Base-by-base conservation (phyloP, 2,888 invertebrate species). In the Lasius platythorax region DNA sequence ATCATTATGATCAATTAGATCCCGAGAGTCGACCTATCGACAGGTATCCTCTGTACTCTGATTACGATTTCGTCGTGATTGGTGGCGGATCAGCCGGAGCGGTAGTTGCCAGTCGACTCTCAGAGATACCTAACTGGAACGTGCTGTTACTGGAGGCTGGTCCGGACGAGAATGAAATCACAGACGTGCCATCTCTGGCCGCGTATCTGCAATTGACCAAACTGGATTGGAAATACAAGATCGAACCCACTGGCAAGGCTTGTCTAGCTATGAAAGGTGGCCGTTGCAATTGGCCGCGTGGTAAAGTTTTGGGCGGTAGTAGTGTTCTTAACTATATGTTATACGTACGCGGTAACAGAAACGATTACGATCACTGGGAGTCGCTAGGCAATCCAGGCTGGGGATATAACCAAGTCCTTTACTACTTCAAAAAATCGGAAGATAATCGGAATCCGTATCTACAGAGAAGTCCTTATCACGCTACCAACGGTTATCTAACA, bases 31-130 rank as follows among this genome's bases (percentile, higher is more conserved):
- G 96, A 72, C 97, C 98, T 0, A 95, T 97, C 85, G 97, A 98
- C 92, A 97, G 96, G 87, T 96, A 97, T 85, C 96, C 96, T 40
- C 95, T 97, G 18, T 95, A 95, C 83, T 95, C 95, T n/a, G 98
- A 98, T 92, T 98, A 98, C 93, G 98, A 98, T 93, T 98, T 98
- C 92, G 96, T 98, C 40, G 96, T 98, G 1, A 96, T 98, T 5
- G 98, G 98, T 3, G 98, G 97, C 2, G 99, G 99, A 0, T 98
- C 98, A 0, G 98, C 98, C 0, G 98, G 98, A 0, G 98, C 98
- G 0, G 98, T 98, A 1, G 96, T 99, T 1, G 98, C 98, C 11
- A 98, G 96, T 93, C 96, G 98, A 28, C 95, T 98, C 67, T 97
- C 97, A 23, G 98, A 98, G 95, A 95, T 98, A 63, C 96, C 96